These are phyloP conservation scores for Spodoptera littoralis DNA, from an alignment of 2,888 invertebrate species.

Conservation along the genomic window DNA sequence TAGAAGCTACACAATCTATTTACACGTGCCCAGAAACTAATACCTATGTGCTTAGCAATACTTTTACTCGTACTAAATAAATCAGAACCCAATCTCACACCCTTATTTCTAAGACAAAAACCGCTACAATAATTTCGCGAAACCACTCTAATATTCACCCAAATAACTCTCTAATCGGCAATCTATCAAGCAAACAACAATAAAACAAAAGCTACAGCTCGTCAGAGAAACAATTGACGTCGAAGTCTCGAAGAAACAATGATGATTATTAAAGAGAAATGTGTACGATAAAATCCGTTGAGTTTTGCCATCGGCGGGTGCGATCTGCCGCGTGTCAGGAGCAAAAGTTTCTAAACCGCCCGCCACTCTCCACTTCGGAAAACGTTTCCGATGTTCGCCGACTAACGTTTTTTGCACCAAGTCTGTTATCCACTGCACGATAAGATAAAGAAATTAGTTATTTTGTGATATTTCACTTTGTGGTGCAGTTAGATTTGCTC, in stretches of 20 bases:
- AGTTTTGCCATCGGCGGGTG: constrained; percentile 44
- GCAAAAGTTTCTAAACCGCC: constrained; percentile 74
- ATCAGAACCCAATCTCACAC: not conserved
- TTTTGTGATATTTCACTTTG: not conserved
- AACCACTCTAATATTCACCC: not conserved
- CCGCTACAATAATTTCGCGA: too few species aligned
- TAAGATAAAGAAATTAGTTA: not conserved
- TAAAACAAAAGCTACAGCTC: constrained; percentile 20
- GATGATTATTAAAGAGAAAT: constrained; percentile 33
- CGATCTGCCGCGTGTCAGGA: constrained; percentile 67
- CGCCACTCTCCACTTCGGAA: constrained; percentile 65
- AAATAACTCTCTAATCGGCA: not conserved
- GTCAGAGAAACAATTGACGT: constrained; percentile 28
- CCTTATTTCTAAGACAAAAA: not conserved
- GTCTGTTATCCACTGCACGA: constrained; percentile 19
- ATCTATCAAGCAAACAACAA: constrained; percentile 18
- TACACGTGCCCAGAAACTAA: too few species aligned
- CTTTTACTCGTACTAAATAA: too few species aligned
- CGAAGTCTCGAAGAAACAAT: constrained; percentile 33
- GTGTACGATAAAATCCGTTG: constrained; percentile 29
- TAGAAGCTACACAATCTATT: too few species aligned
- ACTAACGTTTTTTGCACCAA: constrained; percentile 63
- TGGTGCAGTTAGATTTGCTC: too few species aligned
- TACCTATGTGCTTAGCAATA: too few species aligned
- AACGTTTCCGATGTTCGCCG: constrained; percentile 77